Percentiles rank a stretch among this genome's conserved stretches.
phyloP scores from a whole-genome alignment of 2,888 invertebrate genomes.

The Cepaea hortensis region DNA sequence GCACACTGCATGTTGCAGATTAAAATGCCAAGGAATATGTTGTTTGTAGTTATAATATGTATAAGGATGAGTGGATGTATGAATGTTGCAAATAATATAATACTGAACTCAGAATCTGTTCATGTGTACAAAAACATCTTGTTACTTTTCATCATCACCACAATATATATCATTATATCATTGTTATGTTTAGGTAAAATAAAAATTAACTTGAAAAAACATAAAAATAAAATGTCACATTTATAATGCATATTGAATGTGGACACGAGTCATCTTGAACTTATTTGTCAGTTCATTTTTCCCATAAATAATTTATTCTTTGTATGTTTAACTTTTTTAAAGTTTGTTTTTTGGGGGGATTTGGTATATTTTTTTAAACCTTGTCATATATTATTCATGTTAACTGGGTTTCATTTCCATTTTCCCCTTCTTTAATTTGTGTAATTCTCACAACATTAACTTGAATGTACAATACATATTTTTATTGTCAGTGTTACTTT shows the following conservation, averaged over 20 bases:
- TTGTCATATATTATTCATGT: conserved; percentile 1
- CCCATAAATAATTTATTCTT: conserved; percentile 9
- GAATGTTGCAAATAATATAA: neutral
- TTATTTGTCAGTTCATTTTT: neutral
- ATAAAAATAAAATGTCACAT: neutral
- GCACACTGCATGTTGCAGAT: too few species aligned
- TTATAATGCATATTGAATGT: neutral
- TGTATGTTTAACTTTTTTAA: conserved; percentile 3
- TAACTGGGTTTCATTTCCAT: neutral
- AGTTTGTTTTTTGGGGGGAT: conserved; percentile 8
- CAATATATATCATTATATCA: neutral
- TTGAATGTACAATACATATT: conserved; percentile 39
- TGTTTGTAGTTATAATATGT: neutral
- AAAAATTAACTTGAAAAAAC: neutral
- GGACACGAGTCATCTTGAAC: neutral
- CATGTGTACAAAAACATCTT: conserved; percentile 14
- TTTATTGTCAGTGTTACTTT: conserved; percentile 40
- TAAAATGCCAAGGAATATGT: too few species aligned
- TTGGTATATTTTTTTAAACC: neutral
- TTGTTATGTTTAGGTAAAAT: neutral
- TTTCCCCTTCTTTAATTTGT: neutral
- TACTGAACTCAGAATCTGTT: conserved; percentile 6
- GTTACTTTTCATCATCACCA: neutral
- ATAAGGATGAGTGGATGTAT: neutral
- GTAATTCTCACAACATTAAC: conserved; percentile 25